Base-by-base conservation (phyloP, 2,888 invertebrate genomes). In the Drosophila borealis region DNA sequence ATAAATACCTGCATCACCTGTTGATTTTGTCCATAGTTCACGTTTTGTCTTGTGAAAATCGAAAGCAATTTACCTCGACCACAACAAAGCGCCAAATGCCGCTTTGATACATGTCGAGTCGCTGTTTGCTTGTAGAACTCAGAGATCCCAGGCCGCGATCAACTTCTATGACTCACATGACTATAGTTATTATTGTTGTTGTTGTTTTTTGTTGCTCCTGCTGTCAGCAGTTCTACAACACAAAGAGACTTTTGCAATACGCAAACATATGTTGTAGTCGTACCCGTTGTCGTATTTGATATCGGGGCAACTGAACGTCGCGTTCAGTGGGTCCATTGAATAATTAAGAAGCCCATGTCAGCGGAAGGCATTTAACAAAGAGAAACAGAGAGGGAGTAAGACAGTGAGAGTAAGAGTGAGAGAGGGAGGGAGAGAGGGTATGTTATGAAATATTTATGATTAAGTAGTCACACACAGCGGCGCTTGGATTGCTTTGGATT, bases 381-480 rank as follows among this genome's bases (percentile, higher is more conserved):
- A 9, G 29, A 17, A 17, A 50, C 34, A 34, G 4, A 3, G 41
- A 19, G 8, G 44, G 19, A 29, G 13, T 17, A 39, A 29, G 11
- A 14, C 10, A 21, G 14, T 10, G 19, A 34, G 33, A 41, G 66
- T 57, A 37, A 66, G 41, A 21, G 14, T 10, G 19, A 34, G 33
- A 41, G 66, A 60, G 39, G 66, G 41, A 55, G 66, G 55, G 44
- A 51, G 60, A 34, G 42, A 57, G 46, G 63, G 60, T 57, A 50
- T 63, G 63, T 88, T 83, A 85, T 82, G 88, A 88, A 88, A 83
- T 74, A 80, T 78, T 80, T 78, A 77, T 70, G 70, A 85, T 87
- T 60, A 72, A 78, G 64, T 74, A 69, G 78, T 60, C 64, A 63
- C 36, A 62, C 42, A 42, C 19, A 49, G 54, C 29, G 72, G 60